Percentiles rank a stretch among this genome's conserved stretches.
These are phyloP conservation scores for Eremophila alpestris DNA, from an alignment of 2,797 vertebrate genomes.

Conservation along the genomic window DNA sequence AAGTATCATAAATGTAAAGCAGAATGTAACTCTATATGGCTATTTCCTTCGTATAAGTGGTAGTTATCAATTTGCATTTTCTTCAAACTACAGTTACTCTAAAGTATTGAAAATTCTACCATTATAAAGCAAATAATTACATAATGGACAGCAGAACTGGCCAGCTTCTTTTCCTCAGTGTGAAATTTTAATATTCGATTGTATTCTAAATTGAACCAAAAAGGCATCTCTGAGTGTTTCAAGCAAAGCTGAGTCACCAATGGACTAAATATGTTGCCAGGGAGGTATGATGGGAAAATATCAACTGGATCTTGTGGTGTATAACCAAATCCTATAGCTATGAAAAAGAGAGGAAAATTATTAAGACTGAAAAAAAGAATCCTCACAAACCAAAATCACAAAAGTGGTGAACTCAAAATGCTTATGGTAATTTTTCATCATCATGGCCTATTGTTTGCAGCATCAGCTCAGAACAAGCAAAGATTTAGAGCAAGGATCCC, in stretches of 20 bases:
- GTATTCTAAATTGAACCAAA: not conserved
- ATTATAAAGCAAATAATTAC: not conserved
- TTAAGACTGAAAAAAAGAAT: not conserved
- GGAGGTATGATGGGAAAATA: not conserved
- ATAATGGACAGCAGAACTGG: not conserved
- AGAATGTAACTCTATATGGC: not conserved
- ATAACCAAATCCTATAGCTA: not conserved
- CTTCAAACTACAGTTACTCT: not conserved
- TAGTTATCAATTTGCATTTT: not conserved
- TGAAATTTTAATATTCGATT: not conserved
- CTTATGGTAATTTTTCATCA: not conserved
- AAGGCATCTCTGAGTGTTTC: not conserved
- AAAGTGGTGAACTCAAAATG: not conserved
- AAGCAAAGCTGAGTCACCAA: not conserved
- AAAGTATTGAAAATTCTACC: not conserved
- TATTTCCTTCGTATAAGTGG: not conserved
- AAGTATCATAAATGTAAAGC: not conserved
- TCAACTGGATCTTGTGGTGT: not conserved
- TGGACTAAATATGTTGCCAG: not conserved
- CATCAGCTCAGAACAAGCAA: not conserved
- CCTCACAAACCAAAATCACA: not conserved
- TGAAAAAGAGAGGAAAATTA: not conserved
- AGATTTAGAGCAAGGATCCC: not conserved
- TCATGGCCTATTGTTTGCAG: not conserved
- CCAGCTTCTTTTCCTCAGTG: not conserved